A percentile compares a stretch with the other conserved stretches of the same genome.
phyloP scores from a whole-genome alignment of 1,140 invertebrate species.

The Anastrepha obliqua region DNA sequence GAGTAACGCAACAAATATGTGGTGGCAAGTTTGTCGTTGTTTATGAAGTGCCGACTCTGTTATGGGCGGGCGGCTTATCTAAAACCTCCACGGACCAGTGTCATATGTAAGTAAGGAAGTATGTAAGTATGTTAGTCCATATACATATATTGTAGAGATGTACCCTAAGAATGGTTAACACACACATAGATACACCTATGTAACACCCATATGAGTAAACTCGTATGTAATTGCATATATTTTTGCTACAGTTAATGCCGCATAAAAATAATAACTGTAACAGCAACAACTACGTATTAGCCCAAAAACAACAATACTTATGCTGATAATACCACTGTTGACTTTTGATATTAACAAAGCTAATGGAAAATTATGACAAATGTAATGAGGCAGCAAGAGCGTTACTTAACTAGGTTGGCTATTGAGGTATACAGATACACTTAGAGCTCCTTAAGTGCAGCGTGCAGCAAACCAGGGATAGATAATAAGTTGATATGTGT shows the following conservation, averaged over 20 bases:
- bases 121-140: not conserved
- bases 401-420: not conserved
- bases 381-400: conserved; percentile 9
- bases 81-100: conserved; percentile 28
- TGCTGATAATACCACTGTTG: conserved; percentile 48
- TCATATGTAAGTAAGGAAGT: not conserved
- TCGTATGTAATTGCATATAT: not conserved
- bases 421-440: not conserved
- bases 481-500: conserved; percentile 27
- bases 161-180: not conserved
- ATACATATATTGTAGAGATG: no score
- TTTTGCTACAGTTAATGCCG: not conserved
- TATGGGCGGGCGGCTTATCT: conserved; percentile 10
- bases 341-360: conserved; percentile 45
- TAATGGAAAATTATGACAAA: conserved; percentile 52
- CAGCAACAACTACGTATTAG: conserved; percentile 5
- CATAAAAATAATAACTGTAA: conserved; percentile 48
- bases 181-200: not conserved
- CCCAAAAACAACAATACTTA: conserved; percentile 23
- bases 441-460: conserved; percentile 1
- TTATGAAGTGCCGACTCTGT: conserved; percentile 18
- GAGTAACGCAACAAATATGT: not conserved
- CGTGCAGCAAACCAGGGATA: not conserved
- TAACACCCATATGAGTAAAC: not conserved
- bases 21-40: not conserved